Base-by-base conservation (phyloP, 2,797 vertebrate species). In the Erithacus rubecula region DNA sequence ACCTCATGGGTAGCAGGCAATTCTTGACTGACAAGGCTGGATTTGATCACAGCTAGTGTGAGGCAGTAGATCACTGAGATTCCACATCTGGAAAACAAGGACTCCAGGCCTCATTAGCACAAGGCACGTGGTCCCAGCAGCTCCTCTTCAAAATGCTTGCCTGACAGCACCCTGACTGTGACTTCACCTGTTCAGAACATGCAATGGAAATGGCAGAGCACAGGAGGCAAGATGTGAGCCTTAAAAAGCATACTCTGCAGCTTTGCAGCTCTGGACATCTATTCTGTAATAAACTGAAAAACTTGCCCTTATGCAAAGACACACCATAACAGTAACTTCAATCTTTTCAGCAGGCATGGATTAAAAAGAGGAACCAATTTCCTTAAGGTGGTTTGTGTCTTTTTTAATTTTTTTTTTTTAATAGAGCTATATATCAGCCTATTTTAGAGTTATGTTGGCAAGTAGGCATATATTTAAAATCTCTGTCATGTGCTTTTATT, bases 181-280 rank as follows among this genome's bases (percentile, higher is more conserved):
- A 34, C 36, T 74, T 51, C 15, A 23, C 46, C 55, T n/a, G 13
- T 43, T 15, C 23, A 58, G 78, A 71, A 16, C 43, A 53, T 0
- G 9, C 36, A 18, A 5, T 17, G 30, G 56, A 62, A 58, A 65
- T 18, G 18, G 65, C 6, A 72, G 20, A 79, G n/a, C n/a, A 32
- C 8, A 3, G 21, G 37, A 63, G 30, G n/a, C 0, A 6, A 64
- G 1, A 5, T 18, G 14, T 15, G 21, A 60, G 67, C 36, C 24
- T 30, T 47, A 64, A 52, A 20, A 80, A 20, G 8, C 41, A 49
- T n/a, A 53, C 4, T 1, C 37, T 59, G 17, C 3, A 55, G 62
- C 39, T 72, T 32, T 55, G 11, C 47, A 36, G 6, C 22, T 78
- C 36, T 78, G 32, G 27, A 60, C 19, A 62, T 24, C 19, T 49